Evolutionary conservation across 2,113 vertebrate genomes (phyloP).

Genomic region (Rhodinocichla rosea): DNA sequence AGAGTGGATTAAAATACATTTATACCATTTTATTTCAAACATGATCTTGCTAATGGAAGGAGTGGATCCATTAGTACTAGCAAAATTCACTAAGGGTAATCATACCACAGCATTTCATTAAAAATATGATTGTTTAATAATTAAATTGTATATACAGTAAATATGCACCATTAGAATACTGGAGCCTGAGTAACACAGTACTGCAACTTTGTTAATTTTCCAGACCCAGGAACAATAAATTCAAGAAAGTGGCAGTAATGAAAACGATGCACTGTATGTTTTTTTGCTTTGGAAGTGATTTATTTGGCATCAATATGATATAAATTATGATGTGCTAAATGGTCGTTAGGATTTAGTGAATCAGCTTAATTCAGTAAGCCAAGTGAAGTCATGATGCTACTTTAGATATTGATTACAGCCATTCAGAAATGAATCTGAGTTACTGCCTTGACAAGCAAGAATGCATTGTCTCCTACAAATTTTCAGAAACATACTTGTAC

Average conservation of each 20-base stretch:
- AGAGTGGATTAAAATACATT: slow-evolving; percentile 50
- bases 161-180: neutral
- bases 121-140: slow-evolving; percentile 60
- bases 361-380: neutral
- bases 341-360: neutral
- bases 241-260: neutral
- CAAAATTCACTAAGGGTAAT: slow-evolving; percentile 22
- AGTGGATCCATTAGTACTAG: slow-evolving; percentile 41
- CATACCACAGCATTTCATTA: slow-evolving; percentile 37
- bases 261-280: neutral
- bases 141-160: slow-evolving; percentile 21
- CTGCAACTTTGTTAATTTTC: slow-evolving; percentile 30
- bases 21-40: slow-evolving; percentile 37
- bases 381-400: neutral
- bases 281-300: neutral
- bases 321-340: neutral
- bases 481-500: neutral
- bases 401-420: neutral
- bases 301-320: neutral
- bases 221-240: neutral
- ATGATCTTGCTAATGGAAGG: slow-evolving; percentile 41
- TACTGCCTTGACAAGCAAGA: neutral
- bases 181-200: neutral
- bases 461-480: neutral
- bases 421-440: neutral